Conservation (phyloP, 2,888 invertebrate species). For the Drosophila nigritarsus region DNA sequence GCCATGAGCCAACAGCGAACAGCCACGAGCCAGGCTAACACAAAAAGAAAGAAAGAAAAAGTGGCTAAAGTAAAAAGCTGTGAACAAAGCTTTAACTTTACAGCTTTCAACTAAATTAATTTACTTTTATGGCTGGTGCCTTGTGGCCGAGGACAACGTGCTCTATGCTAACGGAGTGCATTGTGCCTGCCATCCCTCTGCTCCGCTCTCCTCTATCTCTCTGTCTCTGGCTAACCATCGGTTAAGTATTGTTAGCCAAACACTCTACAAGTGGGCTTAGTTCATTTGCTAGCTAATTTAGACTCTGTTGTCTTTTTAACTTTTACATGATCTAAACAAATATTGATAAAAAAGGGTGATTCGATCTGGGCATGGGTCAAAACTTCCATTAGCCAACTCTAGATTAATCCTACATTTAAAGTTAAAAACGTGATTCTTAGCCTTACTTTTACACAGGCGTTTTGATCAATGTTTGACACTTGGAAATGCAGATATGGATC, state of each 20-base stretch:
- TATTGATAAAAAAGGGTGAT: no score
- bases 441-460: no score
- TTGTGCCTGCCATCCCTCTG: slow-evolving; percentile 9
- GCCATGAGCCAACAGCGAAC: not conserved
- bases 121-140: slow-evolving; percentile 76
- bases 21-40: slow-evolving; percentile 15
- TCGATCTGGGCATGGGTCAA: no score
- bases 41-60: slow-evolving; percentile 31
- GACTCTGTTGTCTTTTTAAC: not conserved
- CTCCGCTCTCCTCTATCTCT: no score
- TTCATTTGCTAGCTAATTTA: slow-evolving; percentile 15
- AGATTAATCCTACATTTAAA: not conserved
- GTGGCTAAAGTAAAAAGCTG: slow-evolving; percentile 65
- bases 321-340: not conserved
- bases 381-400: not conserved
- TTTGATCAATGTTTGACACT: no score
- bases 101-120: slow-evolving; percentile 84
- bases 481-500: no score
- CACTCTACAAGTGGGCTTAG: slow-evolving; percentile 29
- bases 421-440: no score
- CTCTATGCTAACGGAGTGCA: slow-evolving; percentile 11
- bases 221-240: slow-evolving; percentile 34
- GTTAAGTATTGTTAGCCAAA: slow-evolving; percentile 38
- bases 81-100: slow-evolving; percentile 82
- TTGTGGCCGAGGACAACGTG: slow-evolving; percentile 43